Base-by-base conservation (phyloP, 2,797 vertebrate genomes). In the Bryconaethiops microstoma region DNA sequence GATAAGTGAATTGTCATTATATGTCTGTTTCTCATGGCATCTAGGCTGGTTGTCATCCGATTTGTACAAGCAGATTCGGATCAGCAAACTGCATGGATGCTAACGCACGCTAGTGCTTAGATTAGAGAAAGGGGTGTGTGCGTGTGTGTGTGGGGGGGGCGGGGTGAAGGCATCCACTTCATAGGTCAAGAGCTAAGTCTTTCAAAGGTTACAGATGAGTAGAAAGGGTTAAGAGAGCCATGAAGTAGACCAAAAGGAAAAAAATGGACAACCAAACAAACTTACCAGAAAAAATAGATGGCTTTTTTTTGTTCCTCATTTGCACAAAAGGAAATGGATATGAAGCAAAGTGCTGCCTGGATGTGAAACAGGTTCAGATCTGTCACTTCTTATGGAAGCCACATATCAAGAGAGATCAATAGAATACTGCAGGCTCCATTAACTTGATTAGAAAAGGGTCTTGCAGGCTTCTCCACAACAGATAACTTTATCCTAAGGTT, bases 1-100 rank as follows among this genome's bases (percentile, higher is more conserved):
- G 95, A 95, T 96, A 96, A 96, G 96, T 97, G 96, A 97, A 96
- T 96, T 97, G 96, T 97, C 96, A 97, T 97, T 96, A 95, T 95
- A 94, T 95, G 95, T 96, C 95, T 97, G 94, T 95, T 94, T 96
- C 95, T 95, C 94, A 91, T 97, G 96, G 97, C 96, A 97, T 96
- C 94, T 94, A 94, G 63, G 94, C 92, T 95, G 94, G 94, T 95
- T 95, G 95, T 96, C 95, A 95, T 94, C 93, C 95, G 96, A 96
- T 97, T 96, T 96, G 95, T 96, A 95, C 95, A 92, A 92, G 95
- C 94, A 96, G 94, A 95, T 97, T 93, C 94, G 94, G 95, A 96
- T 95, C 93, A 94, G 94, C 95, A 94, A 93, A 93, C 93, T 91
- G 91, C 93, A 92, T 92, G 90, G 92, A 76, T 84, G 65, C 64